Conservation (phyloP, 2,888 invertebrate genomes). For the Blera fallax region DNA sequence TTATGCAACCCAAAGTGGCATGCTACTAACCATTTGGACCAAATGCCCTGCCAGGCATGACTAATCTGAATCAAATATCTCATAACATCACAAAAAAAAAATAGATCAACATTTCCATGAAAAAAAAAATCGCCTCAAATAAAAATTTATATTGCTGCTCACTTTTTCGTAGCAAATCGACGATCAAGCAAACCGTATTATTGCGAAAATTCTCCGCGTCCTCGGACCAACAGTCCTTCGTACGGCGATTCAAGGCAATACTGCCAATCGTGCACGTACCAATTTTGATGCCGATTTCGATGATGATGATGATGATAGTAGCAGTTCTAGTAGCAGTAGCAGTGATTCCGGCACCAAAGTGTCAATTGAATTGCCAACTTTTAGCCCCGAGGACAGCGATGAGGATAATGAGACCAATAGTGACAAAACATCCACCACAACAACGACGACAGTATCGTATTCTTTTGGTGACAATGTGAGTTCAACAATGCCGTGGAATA, state of each 20-base stretch:
- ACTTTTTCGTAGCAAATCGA: slow-evolving; percentile 82
- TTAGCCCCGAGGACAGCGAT: slow-evolving; percentile 86
- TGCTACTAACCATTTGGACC: background rate
- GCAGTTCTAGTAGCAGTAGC: slow-evolving; percentile 74
- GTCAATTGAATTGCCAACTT: slow-evolving; percentile 86
- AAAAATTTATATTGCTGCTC: slow-evolving; percentile 57
- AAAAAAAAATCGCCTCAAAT: slow-evolving; percentile 39
- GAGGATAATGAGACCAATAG: slow-evolving; percentile 81
- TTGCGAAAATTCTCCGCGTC: slow-evolving; percentile 85
- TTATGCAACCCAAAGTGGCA: slow-evolving; percentile 16
- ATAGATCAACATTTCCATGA: background rate
- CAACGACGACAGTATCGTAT: slow-evolving; percentile 59
- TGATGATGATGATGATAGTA: slow-evolving; percentile 81
- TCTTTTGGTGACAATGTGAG: slow-evolving; percentile 59
- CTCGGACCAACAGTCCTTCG: slow-evolving; percentile 87
- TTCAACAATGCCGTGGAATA: slow-evolving; percentile 59
- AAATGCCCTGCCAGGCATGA: slow-evolving; percentile 11
- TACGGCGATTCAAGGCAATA: slow-evolving; percentile 81
- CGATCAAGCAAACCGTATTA: slow-evolving; percentile 80
- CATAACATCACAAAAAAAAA: slow-evolving; percentile 18
- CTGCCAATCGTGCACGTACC: slow-evolving; percentile 79
- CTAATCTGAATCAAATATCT: slow-evolving; percentile 28
- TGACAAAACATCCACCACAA: slow-evolving; percentile 73
- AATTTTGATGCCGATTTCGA: slow-evolving; percentile 83
- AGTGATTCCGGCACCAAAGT: slow-evolving; percentile 82